These are phyloP conservation scores for Mus caroli DNA, from an alignment of 2,797 vertebrate genomes.

Conservation along the genomic window DNA sequence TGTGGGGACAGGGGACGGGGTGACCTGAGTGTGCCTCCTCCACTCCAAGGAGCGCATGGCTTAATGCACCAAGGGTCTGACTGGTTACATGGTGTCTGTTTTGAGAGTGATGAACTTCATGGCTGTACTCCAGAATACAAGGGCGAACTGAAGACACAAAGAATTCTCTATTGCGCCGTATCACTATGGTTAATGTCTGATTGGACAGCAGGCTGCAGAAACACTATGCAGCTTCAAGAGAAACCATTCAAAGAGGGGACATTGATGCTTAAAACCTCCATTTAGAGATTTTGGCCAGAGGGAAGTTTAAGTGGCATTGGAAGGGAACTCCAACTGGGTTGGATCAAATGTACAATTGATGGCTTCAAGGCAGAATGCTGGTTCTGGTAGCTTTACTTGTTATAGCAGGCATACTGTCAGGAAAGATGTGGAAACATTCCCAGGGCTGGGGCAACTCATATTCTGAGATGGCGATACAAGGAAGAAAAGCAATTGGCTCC, in stretches of 20 bases:
- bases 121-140: fast-evolving
- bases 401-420: background rate
- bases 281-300: background rate
- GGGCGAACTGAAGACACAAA: fast-evolving
- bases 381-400: background rate
- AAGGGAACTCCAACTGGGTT: constrained; percentile 41
- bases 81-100: fast-evolving
- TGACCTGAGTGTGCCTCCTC: fast-evolving
- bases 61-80: fast-evolving
- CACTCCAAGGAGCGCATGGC: fast-evolving
- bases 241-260: constrained; percentile 29
- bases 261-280: constrained; percentile 4
- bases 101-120: fast-evolving
- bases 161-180: background rate
- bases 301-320: constrained; percentile 29
- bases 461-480: background rate
- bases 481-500: background rate
- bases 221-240: background rate
- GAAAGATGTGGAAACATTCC: background rate
- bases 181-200: background rate
- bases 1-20: fast-evolving
- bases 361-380: constrained; percentile 5
- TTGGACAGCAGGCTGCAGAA: background rate
- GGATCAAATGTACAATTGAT: constrained; percentile 26
- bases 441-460: fast-evolving